Conservation (phyloP, 2,113 vertebrate genomes). For the Smithornis capensis region DNA sequence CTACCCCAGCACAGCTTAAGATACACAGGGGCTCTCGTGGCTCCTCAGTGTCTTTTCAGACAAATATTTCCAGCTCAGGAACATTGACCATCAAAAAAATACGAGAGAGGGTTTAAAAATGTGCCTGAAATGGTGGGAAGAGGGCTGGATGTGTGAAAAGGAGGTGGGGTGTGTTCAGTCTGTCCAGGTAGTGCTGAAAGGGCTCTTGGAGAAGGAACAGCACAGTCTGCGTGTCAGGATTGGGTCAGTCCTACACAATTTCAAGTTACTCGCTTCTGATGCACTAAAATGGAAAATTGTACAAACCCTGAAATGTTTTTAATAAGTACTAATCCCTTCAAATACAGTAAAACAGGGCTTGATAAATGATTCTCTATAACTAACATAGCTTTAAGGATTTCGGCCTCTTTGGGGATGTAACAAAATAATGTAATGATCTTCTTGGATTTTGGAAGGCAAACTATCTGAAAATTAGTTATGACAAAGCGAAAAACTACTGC, state of each 20-base stretch:
- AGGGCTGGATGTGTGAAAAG: not conserved
- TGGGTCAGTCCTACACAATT: accelerated
- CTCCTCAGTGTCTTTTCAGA: not conserved
- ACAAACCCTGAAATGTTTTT: not conserved
- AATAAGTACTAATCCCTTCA: not conserved
- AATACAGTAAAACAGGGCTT: not conserved
- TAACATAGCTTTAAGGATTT: not conserved
- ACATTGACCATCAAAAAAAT: accelerated
- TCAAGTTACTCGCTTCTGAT: accelerated
- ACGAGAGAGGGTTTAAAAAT: not conserved
- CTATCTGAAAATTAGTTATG: not conserved
- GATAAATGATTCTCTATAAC: not conserved
- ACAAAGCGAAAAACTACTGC: not conserved
- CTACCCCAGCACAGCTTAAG: not conserved
- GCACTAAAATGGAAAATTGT: not conserved
- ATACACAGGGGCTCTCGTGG: accelerated
- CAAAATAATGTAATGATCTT: not conserved
- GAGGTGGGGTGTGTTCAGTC: too few species aligned
- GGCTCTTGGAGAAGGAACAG: not conserved
- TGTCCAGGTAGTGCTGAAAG: accelerated
- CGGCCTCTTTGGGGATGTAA: not conserved
- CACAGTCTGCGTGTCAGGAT: not conserved
- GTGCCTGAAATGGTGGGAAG: accelerated
- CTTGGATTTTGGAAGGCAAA: not conserved
- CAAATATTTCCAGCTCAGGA: not conserved